Evolutionary conservation across 2,797 vertebrate species (phyloP).

Genomic region (Clarias fuscus): DNA sequence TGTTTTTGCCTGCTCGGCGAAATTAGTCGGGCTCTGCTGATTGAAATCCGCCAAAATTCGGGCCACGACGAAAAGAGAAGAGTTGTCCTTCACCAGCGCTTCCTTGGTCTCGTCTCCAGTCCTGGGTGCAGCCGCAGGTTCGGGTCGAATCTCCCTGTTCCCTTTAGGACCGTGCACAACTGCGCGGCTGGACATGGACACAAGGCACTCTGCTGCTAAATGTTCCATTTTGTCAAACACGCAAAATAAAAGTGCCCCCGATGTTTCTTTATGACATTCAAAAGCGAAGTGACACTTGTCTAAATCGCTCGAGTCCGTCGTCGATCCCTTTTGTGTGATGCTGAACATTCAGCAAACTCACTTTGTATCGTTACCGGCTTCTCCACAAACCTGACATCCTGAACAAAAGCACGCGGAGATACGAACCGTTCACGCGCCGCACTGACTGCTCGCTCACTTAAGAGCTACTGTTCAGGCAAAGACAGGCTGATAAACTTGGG

Average conservation of each 20-base stretch:
- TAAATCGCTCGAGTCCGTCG: slow-evolving; percentile 69
- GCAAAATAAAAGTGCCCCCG: slow-evolving; percentile 13
- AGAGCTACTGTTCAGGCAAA: slow-evolving; percentile 61
- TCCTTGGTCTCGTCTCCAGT: slow-evolving; percentile 83
- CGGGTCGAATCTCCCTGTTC: slow-evolving; percentile 75
- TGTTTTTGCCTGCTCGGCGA: slow-evolving; percentile 76
- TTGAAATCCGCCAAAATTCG: slow-evolving; percentile 96
- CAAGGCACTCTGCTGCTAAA: slow-evolving; percentile 99
- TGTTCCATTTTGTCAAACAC: slow-evolving; percentile 88
- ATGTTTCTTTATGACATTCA: slow-evolving; percentile 71
- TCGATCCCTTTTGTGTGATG: slow-evolving; percentile 76
- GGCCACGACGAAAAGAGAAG: slow-evolving; percentile 92
- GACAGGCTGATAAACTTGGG: slow-evolving; percentile 68
- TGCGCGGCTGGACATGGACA: slow-evolving; percentile 96
- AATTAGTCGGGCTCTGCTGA: slow-evolving; percentile 85
- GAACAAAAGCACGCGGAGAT: slow-evolving; percentile 66
- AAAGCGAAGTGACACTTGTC: slow-evolving; percentile 60
- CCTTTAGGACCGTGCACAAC: slow-evolving; percentile 86
- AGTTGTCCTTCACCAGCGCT: slow-evolving; percentile 84
- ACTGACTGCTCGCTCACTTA: slow-evolving; percentile 57
- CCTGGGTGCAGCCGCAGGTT: slow-evolving; percentile 64
- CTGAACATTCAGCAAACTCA: slow-evolving; percentile 74
- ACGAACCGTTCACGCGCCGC: slow-evolving; percentile 54
- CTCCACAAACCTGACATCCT: slow-evolving; percentile 77
- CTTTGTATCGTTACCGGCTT: slow-evolving; percentile 78